Evolutionary conservation across 2,113 vertebrate genomes (phyloP), one percentile per base, ranked within the genome.

Genomic region (Plotosus lineatus): DNA sequence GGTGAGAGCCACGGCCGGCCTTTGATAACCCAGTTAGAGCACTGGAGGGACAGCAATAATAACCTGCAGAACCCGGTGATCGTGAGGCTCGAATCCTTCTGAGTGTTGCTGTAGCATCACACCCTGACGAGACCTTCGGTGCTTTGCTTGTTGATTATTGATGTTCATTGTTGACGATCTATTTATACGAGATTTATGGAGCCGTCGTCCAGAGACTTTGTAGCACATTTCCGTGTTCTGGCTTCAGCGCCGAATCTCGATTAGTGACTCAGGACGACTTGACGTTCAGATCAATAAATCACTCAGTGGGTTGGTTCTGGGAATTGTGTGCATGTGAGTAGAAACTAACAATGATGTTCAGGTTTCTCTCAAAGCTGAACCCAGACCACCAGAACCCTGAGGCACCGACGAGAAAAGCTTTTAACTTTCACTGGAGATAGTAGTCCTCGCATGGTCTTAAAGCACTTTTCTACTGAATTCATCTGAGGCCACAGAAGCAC

Each of bases 181-280:
- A 48, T 81, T 83, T 73, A 77, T 10, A 19, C 21, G 12, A 48
- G 75, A 85, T 85, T 66, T 74, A 80, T 80, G 40, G 66, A 75
- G 68, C 68, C 26, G 11, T 72, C 38, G 21, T 19, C 28, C 81
- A 66, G 51, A 19, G 28, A 17, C 9, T 40, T 66, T 68, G 36
- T 68, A 44, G 14, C 58, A 50, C 42, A 56, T 26, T 8, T 36
- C 60, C 55, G 44, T 31, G 31, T 33, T 17, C 68, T 75, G 58
- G 46, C n/a, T 23, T 44, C 28, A 8, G 65, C n/a, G 50, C 31
- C 21, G 63, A 58, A 75, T 66, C 77, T 83, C 60, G 50, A 60
- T 78, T 79, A 75, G 74, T 40, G 50, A 77, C 38, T 60, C 71
- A 68, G 71, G 68, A 19, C 14, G 42, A 85, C 48, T n/a, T 68